Evolutionary conservation across 2,113 vertebrate genomes (phyloP).

Genomic region (Copsychus sechellarum): DNA sequence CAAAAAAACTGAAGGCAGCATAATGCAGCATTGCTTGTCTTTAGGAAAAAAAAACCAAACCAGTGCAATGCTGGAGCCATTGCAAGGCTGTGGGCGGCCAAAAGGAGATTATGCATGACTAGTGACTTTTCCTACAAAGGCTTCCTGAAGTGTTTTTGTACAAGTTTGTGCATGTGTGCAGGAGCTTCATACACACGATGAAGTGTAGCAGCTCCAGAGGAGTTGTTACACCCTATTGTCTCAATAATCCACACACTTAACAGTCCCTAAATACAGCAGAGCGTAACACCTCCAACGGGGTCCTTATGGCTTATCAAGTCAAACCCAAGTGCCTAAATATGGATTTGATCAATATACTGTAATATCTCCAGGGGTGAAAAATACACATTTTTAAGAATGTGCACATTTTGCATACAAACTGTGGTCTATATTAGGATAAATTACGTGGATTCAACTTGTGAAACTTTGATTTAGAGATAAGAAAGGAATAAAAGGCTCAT

Average conservation of each 20-base stretch:
- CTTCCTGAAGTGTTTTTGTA: constrained; percentile 38
- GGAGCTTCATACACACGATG: constrained; percentile 43
- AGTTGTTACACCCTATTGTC: constrained; percentile 66
- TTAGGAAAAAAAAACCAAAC: not conserved
- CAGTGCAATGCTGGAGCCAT: not conserved
- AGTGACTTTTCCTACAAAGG: constrained; percentile 8
- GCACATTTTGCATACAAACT: constrained; percentile 15
- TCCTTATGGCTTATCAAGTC: constrained; percentile 64
- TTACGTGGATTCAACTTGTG: not conserved
- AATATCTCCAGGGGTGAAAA: constrained; percentile 49
- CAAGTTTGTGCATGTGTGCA: not conserved
- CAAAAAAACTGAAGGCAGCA: not conserved
- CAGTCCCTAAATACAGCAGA: constrained; percentile 66
- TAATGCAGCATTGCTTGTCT: not conserved
- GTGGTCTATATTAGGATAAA: not conserved
- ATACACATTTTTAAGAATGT: not conserved
- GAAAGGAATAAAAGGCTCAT: constrained; percentile 31
- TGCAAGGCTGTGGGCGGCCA: not conserved
- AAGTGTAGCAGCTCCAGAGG: constrained; percentile 61
- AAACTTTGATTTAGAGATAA: constrained; percentile 36
- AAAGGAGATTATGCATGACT: constrained; percentile 17
- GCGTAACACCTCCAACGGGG: constrained; percentile 47
- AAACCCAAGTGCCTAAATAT: constrained; percentile 54
- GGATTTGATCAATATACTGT: constrained; percentile 60
- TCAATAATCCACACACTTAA: constrained; percentile 68